Evolutionary conservation across 2,113 vertebrate genomes (phyloP).

Genomic region (Salvelinus fontinalis): DNA sequence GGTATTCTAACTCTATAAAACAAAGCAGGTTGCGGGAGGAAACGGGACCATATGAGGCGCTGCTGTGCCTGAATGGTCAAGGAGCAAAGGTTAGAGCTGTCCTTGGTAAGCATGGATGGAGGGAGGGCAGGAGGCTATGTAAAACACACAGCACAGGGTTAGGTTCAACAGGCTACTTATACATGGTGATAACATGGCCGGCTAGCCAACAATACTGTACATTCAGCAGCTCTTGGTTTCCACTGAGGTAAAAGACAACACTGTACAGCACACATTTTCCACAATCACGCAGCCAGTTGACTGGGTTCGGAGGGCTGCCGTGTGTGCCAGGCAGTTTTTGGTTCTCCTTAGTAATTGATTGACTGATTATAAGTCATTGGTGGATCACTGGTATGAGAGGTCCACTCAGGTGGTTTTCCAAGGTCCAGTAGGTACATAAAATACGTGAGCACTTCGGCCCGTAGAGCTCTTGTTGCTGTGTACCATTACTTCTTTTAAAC

Average conservation of each 20-base stretch:
- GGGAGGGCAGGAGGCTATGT: slow-evolving; percentile 59
- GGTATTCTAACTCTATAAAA: no score
- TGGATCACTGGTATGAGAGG: no score
- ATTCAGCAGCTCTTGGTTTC: slow-evolving; percentile 65
- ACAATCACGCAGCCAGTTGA: slow-evolving; percentile 56
- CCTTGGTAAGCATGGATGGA: slow-evolving; percentile 39
- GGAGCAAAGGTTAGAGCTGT: slow-evolving; percentile 57
- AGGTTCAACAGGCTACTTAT: slow-evolving; percentile 71
- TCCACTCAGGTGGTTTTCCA: no score
- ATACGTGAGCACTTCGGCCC: no score
- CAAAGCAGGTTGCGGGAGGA: slow-evolving; percentile 57
- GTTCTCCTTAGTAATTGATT: no score
- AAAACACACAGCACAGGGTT: slow-evolving; percentile 49
- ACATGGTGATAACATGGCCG: slow-evolving; percentile 68
- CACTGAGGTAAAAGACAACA: slow-evolving; percentile 65
- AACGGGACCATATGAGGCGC: slow-evolving; percentile 48
- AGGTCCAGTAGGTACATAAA: no score
- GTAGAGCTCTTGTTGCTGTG: no score
- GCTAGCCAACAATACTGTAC: slow-evolving; percentile 57
- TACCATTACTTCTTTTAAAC: no score
- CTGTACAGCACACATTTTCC: slow-evolving; percentile 58
- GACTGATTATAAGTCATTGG: no score
- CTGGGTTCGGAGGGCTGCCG: slow-evolving; percentile 23
- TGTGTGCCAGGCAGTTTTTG: no score
- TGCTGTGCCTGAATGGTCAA: slow-evolving; percentile 48